Evolutionary conservation across 2,888 invertebrate species (phyloP).

Genomic region (Eumacrocentrus americanus): DNA sequence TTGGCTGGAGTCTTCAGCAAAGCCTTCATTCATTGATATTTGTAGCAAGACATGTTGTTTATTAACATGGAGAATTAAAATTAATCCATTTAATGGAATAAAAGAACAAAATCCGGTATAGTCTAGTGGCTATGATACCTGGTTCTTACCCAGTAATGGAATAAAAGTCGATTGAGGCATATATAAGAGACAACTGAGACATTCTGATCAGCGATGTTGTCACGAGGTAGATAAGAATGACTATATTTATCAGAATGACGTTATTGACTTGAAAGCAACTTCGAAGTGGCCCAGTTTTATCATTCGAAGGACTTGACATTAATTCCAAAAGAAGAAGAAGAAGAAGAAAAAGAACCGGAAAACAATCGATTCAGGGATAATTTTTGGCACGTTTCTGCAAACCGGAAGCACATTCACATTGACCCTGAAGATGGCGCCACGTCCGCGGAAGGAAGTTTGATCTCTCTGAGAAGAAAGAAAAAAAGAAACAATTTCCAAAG

Average conservation of each 20-base stretch:
- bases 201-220: neutral
- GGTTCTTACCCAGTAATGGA: too few species aligned
- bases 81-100: too few species aligned
- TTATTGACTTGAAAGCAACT: neutral
- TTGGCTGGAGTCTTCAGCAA: too few species aligned
- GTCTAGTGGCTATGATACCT: too few species aligned
- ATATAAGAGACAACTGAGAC: too few species aligned
- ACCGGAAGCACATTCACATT: conserved; percentile 14
- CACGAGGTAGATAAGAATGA: neutral
- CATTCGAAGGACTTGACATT: neutral
- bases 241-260: neutral
- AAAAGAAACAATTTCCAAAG: conserved; percentile 11
- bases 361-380: conserved; percentile 14
- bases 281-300: neutral
- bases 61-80: too few species aligned
- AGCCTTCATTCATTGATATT: too few species aligned
- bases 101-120: too few species aligned
- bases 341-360: neutral
- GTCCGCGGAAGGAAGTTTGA: conserved; percentile 7
- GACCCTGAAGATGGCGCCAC: conserved; percentile 26
- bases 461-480: conserved; percentile 5
- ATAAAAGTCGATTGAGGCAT: neutral
- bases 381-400: conserved; percentile 14
- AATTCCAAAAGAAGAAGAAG: neutral
- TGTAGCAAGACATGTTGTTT: too few species aligned